Evolutionary conservation across 2,797 vertebrate species (phyloP), one percentile per base, ranked within the genome.

Genomic region (Danio aesculapii): DNA sequence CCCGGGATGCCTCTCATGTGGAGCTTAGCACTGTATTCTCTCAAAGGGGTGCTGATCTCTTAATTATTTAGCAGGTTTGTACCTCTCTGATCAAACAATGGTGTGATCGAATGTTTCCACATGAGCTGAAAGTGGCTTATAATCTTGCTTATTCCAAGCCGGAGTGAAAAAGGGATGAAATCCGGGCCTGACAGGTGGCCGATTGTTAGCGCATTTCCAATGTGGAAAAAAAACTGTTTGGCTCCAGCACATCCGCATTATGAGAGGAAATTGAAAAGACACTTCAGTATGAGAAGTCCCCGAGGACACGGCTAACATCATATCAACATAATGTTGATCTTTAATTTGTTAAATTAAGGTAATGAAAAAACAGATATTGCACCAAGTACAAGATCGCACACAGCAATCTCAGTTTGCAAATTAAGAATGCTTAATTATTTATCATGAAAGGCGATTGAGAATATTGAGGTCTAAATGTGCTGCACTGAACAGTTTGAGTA

Each of bases 41-140:
- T 90, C 80, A 81, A 86, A 81, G 81, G 80, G 86, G 88, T 89
- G 89, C 86, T 86, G 91, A 92, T 93, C 92, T 92, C 86, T 90
- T 93, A 92, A 93, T 94, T 94, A 93, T 92, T 90, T 93, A 91
- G 89, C 85, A 87, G 83, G 83, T 88, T 87, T 78, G 87, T 87
- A 81, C 86, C 89, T 58, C 83, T 86, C 87, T 87, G 92, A 91
- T 92, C 88, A 93, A 93, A 94, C 91, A 93, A 91, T 89, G 89
- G 88, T 85, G 62, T 86, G 89, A 89, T 90, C 91, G 90, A 93
- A 91, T 89, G 90, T 68, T 71, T 64, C 80, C 87, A 81, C 46
- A 87, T 72, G 66, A 83, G 74, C 83, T 81, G 82, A 87, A 87
- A 78, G 81, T 77, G 79, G 41, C 71, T 87, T 88, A 85, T 84